Base-by-base conservation (phyloP, 2,113 vertebrate species). In the Empidonax alnorum region DNA sequence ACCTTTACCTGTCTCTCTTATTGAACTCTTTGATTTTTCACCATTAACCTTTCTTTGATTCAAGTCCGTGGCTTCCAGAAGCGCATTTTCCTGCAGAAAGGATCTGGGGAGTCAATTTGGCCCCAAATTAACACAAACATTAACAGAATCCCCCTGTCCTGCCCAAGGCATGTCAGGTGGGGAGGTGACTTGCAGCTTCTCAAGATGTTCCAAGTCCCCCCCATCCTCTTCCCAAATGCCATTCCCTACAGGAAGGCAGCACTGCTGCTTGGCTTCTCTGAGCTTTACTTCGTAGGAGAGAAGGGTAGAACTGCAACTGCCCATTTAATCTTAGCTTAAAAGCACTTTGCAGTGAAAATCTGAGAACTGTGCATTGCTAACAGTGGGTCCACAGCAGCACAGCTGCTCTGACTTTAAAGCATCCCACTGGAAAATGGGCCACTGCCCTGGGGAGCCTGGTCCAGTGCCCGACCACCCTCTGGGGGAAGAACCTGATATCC, bases 51-150 rank as follows among this genome's bases (percentile, higher is more conserved):
- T 87, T 56, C 92, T 91, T 73, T 74, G 77, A 84, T 77, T 86
- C 47, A 61, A 56, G 2, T 47, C 91, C 28, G 14, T 91, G 96
- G 92, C 96, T 97, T 97, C 92, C 93, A 95, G 91, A 93, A 97
- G 96, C 50, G 0, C 6, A 0, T 75, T 77, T 37, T 35, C 41
- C 53, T 20, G 4, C 65, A 21, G 67, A 31, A 47, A 10, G 27
- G 61, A 25, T 71, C 35, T 47, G 11, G 16, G 35, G 31, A 2
- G 1, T 30, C 3, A 14, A 20, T 41, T 28, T 75, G 49, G 20
- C 76, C 74, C 75, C 62, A 47, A 28, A 74, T n/a, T 9, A 20
- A 19, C 46, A 27, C 39, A 21, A 28, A 62, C 7, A 41, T 41
- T 41, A 41, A 41, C 20, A 23, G 47, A 65, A 69, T 47, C 14